A percentile compares a stretch with the other conserved stretches of the same genome.
Evolutionary conservation across 2,797 vertebrate species (phyloP).

Genomic region (Sorex maritimensis): DNA sequence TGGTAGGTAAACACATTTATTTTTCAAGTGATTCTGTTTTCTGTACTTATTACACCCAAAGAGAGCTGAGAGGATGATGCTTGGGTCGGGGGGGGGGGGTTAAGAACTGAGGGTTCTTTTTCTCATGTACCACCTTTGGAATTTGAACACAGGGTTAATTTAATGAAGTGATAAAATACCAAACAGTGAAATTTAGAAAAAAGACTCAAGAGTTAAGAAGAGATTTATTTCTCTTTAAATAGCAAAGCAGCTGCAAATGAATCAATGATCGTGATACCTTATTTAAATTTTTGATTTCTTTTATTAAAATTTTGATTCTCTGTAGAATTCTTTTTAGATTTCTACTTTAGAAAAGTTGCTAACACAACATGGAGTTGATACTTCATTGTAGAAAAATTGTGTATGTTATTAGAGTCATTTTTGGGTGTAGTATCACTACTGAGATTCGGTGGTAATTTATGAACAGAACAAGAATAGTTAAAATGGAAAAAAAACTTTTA

Average conservation of each 20-base stretch:
- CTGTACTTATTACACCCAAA: constrained; percentile 77
- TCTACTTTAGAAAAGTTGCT: not conserved
- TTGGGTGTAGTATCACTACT: not conserved
- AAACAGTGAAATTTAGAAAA: constrained; percentile 32
- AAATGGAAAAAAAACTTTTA: constrained; percentile 15
- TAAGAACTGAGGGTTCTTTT: constrained; percentile 33
- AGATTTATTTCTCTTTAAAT: constrained; percentile 36
- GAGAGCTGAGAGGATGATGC: constrained; percentile 75
- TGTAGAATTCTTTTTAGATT: constrained; percentile 1
- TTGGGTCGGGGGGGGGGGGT: not conserved
- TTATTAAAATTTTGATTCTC: constrained; percentile 33
- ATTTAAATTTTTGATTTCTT: constrained; percentile 61
- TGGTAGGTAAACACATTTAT: constrained; percentile 85
- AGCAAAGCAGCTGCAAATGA: constrained; percentile 38
- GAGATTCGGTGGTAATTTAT: constrained; percentile 18
- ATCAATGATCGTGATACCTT: not conserved
- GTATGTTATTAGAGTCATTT: not conserved
- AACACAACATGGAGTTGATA: not conserved
- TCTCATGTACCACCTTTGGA: constrained; percentile 35
- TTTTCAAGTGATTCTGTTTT: constrained; percentile 86
- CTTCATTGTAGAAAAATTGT: not conserved
- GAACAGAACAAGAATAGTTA: not conserved
- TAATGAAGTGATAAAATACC: constrained; percentile 39
- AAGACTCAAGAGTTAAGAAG: constrained; percentile 22
- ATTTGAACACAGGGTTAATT: constrained; percentile 17